Base-by-base conservation (phyloP, 1,140 invertebrate species). In the Periplaneta americana region DNA sequence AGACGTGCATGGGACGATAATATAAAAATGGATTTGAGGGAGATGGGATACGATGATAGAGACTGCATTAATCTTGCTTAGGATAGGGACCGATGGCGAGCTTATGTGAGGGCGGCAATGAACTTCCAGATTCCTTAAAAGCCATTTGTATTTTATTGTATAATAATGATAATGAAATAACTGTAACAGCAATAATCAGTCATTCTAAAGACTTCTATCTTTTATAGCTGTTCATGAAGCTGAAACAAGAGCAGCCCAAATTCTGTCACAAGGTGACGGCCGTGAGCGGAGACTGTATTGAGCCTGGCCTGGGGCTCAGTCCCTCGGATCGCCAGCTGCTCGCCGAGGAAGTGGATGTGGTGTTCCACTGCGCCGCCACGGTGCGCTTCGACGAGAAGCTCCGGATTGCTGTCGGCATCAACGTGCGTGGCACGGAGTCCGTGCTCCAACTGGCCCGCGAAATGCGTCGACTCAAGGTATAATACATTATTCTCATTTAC, bases 171-270 rank as follows among this genome's bases (percentile, higher is more conserved):
- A n/a, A n/a, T n/a, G n/a, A n/a, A n/a, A n/a, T n/a, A n/a, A n/a
- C n/a, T n/a, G n/a, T n/a, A n/a, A n/a, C n/a, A n/a, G n/a, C n/a
- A n/a, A n/a, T n/a, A n/a, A n/a, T n/a, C n/a, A n/a, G n/a, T n/a
- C n/a, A n/a, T n/a, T n/a, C n/a, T n/a, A n/a, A n/a, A n/a, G n/a
- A n/a, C n/a, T n/a, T n/a, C n/a, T n/a, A n/a, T n/a, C n/a, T n/a
- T n/a, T n/a, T n/a, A n/a, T n/a, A 93, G 92, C 88, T 93, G 2
- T 94, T 94, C 85, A 91, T 93, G 79, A 86, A 87, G n/a, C 82
- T 94, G n/a, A 88, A 90, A 34, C 87, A 89, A 32, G 89, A 88
- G 28, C 88, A 90, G 82, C 92, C 92, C 0, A 86, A 89, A 3
- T 87, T 91, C 83, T 88, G 92, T 82, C 88, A 91, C 37, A 95